phyloP scores from a whole-genome alignment of 1,140 invertebrate species.

The fruit fly (Drosophila melanogaster) region DNA sequence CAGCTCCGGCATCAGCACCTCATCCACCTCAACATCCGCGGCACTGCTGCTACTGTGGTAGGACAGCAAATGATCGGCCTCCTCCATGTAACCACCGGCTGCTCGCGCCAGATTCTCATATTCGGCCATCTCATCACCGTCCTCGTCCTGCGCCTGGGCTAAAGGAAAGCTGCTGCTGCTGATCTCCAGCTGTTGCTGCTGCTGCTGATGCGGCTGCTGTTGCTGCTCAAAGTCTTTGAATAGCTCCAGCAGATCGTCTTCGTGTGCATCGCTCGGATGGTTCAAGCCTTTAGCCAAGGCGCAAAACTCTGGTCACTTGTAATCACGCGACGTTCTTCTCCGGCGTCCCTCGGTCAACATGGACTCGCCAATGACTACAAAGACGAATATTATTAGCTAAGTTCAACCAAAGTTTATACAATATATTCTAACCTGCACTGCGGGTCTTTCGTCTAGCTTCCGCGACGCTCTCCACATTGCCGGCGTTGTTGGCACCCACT shows the following conservation, averaged over 20 bases:
- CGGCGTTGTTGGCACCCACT: slow-evolving; percentile 28
- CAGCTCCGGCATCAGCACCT: slow-evolving; percentile 67
- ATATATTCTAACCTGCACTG: slow-evolving; percentile 86
- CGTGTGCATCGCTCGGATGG: slow-evolving; percentile 57
- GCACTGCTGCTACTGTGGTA: slow-evolving; percentile 61
- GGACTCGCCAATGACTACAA: slow-evolving; percentile 74
- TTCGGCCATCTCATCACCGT: slow-evolving; percentile 50
- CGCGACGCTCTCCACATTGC: slow-evolving; percentile 65
- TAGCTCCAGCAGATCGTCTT: slow-evolving; percentile 64
- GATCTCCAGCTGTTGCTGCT: slow-evolving; percentile 38
- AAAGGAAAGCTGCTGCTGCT: slow-evolving; percentile 66
- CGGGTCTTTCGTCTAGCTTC: slow-evolving; percentile 87
- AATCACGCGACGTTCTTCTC: slow-evolving; percentile 86
- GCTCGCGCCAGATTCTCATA: slow-evolving; percentile 28
- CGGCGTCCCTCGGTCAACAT: slow-evolving; percentile 79
- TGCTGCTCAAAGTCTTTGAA: slow-evolving; percentile 59
- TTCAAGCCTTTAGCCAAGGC: slow-evolving; percentile 81
- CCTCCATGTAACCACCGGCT: slow-evolving; percentile 45
- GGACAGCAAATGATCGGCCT: slow-evolving; percentile 44
- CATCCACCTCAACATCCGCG: slow-evolving; percentile 41
- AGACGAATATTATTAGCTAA: neutral
- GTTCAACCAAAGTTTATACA: neutral
- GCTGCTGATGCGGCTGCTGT: slow-evolving; percentile 33
- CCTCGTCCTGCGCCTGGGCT: slow-evolving; percentile 75
- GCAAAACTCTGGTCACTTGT: slow-evolving; percentile 86